A percentile compares a stretch with the other conserved stretches of the same genome.
These are phyloP conservation scores for Drosophila stalkeri DNA, from an alignment of 2,888 invertebrate species.

Conservation along the genomic window DNA sequence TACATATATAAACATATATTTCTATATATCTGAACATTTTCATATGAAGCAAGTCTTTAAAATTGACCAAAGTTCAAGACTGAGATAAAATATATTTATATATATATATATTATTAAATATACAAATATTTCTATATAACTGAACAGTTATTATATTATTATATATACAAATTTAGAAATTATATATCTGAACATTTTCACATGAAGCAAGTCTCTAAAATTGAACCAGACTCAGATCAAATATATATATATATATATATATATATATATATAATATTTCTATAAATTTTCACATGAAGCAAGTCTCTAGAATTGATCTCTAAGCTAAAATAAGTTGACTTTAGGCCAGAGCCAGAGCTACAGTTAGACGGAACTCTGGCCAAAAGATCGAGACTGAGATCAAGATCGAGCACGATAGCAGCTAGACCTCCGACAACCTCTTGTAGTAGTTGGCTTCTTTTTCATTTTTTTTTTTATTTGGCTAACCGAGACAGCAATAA, in stretches of 20 bases:
- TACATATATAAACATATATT: too few relatives aligned
- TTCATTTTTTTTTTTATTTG: conserved; percentile 50
- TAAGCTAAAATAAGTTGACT: background rate
- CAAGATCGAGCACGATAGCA: conserved; percentile 48
- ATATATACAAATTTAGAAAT: too few relatives aligned
- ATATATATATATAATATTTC: too few relatives aligned
- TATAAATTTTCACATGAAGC: too few relatives aligned
- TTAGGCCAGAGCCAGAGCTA: conserved; percentile 22
- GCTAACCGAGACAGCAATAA: conserved; percentile 22
- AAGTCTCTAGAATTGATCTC: conserved; percentile 1
- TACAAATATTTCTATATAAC: background rate
- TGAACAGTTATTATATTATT: too few relatives aligned
- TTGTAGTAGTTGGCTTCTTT: conserved; percentile 37
- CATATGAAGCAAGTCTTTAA: background rate
- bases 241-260: too few relatives aligned
- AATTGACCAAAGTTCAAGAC: conserved; percentile 5
- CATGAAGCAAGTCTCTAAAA: background rate
- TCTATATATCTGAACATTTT: background rate
- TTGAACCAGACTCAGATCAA: too few relatives aligned
- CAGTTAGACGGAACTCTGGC: conserved; percentile 29
- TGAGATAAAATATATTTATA: too few relatives aligned
- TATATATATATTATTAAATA: too few relatives aligned
- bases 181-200: background rate
- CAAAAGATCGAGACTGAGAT: conserved; percentile 36
- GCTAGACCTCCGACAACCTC: conserved; percentile 48